Conservation (phyloP, 2,888 invertebrate species). For the Poecilus cupreus region DNA sequence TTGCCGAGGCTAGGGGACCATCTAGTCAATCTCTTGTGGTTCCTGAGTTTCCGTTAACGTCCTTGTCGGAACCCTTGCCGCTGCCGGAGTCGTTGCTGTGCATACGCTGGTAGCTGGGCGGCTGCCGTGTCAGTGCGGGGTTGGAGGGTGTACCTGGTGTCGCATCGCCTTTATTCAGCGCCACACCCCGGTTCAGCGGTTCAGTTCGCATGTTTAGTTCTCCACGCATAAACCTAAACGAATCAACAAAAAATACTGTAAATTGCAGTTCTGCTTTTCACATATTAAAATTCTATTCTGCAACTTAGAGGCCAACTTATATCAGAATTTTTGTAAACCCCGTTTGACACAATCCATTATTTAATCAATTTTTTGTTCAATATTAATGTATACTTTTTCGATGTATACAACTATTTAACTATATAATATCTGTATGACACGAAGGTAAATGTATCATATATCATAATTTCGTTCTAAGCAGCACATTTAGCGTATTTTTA, state of each 20-base stretch:
- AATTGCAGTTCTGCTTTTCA: not conserved
- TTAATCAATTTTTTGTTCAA: too few relatives aligned
- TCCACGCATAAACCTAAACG: constrained; percentile 91
- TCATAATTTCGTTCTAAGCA: too few relatives aligned
- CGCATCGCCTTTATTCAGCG: constrained; percentile 77
- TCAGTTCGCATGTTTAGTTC: constrained; percentile 78
- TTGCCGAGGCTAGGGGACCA: constrained; percentile 79
- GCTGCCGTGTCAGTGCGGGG: constrained; percentile 79
- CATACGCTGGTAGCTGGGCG: constrained; percentile 88
- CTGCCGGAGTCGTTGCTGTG: constrained; percentile 87
- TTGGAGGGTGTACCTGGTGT: constrained; percentile 85
- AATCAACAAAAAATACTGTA: constrained; percentile 39
- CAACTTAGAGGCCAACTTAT: not conserved
- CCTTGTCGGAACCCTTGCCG: constrained; percentile 83
- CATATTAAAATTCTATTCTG: not conserved
- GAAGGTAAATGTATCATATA: too few relatives aligned
- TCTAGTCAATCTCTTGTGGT: constrained; percentile 87
- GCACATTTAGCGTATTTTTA: too few relatives aligned
- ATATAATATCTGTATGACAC: too few relatives aligned
- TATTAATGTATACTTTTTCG: too few relatives aligned
- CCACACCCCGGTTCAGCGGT: constrained; percentile 68
- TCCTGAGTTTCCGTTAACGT: constrained; percentile 75
- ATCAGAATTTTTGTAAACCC: not conserved
- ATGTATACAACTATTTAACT: too few relatives aligned
- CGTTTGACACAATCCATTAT: too few relatives aligned